Evolutionary conservation across 2,888 invertebrate species (phyloP), one percentile per base, ranked within the genome.

Genomic region (Thereva nobilitata): DNA sequence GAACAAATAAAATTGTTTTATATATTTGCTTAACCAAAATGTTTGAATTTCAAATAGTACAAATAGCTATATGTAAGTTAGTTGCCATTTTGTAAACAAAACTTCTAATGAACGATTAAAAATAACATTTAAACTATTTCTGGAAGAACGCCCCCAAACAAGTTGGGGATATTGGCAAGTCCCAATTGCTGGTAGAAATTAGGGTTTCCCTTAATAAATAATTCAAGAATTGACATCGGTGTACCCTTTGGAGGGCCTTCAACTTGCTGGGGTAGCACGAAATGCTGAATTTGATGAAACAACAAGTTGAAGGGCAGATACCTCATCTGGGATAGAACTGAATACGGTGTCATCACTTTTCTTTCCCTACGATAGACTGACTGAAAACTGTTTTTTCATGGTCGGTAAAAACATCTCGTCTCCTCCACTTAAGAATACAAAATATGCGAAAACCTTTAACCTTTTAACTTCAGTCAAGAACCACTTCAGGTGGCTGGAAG

Each of bases 341-440:
- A 47, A 59, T 12, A 47, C 49, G 59, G 45, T 40, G 59, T 59
- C 59, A 59, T 59, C 49, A 59, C 47, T 59, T 59, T 59, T 49
- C 38, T 34, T 12, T 23, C 23, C 23, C 23, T 23, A 23, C 23
- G 23, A 23, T n/a, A n/a, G 23, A 23, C 23, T 23, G 23, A 23
- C 23, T 23, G 23, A 23, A 23, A 23, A 23, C 23, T 23, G 23
- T 23, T 59, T 45, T 44, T 57, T 57, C 57, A 57, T 23, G 37
- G 49, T 42, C 47, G 7, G 42, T 41, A 59, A 59, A 49, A 37
- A 47, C 45, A 59, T 59, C 49, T 34, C 45, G 12, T 59, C 47
- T 49, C 47, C 49, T n/a, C 59, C 23, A 23, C 23, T 23, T 49
- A 12, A 9, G 47, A 47, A 59, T 59, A 47, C 38, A 59, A 47